Evolutionary conservation across 1,140 invertebrate species (phyloP).

Genomic region (Rhynchophorus ferrugineus): DNA sequence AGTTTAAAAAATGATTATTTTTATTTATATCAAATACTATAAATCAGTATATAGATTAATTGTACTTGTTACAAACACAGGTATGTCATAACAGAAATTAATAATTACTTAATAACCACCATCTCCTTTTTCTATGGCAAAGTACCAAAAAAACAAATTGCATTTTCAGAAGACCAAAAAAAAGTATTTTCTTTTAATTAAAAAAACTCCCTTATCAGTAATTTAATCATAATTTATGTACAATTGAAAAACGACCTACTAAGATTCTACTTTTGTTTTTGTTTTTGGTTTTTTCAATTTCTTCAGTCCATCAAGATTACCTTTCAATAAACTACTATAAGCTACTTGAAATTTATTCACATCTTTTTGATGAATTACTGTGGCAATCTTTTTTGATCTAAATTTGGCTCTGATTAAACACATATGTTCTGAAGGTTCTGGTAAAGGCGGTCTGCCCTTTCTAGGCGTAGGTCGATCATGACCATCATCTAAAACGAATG

Average conservation of each 20-base stretch:
- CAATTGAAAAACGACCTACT: background rate
- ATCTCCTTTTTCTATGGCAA: too few relatives aligned
- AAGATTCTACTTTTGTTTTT: constrained; percentile 58
- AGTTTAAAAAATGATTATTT: too few relatives aligned
- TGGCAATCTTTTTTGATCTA: constrained; percentile 70
- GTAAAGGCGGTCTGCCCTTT: constrained; percentile 47
- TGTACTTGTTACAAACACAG: too few relatives aligned
- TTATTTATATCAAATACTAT: too few relatives aligned
- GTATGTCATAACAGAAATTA: too few relatives aligned
- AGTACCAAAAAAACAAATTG: too few relatives aligned
- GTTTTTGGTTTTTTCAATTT: constrained; percentile 74
- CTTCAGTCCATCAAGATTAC: constrained; percentile 80
- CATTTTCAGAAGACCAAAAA: too few relatives aligned
- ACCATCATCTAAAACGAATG: constrained; percentile 63
- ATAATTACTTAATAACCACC: too few relatives aligned
- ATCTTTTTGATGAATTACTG: constrained; percentile 71
- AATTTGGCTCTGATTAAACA: constrained; percentile 65
- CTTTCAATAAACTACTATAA: constrained; percentile 74
- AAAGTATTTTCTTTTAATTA: too few relatives aligned
- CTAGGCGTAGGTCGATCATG: constrained; percentile 59
- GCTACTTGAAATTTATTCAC: constrained; percentile 79
- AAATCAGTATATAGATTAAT: too few relatives aligned
- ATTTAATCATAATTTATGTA: constrained; percentile 2
- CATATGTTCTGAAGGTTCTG: constrained; percentile 59
- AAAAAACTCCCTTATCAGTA: too few relatives aligned